Base-by-base conservation (phyloP, 2,888 invertebrate genomes). In the Mesopsocus fuscifrons region DNA sequence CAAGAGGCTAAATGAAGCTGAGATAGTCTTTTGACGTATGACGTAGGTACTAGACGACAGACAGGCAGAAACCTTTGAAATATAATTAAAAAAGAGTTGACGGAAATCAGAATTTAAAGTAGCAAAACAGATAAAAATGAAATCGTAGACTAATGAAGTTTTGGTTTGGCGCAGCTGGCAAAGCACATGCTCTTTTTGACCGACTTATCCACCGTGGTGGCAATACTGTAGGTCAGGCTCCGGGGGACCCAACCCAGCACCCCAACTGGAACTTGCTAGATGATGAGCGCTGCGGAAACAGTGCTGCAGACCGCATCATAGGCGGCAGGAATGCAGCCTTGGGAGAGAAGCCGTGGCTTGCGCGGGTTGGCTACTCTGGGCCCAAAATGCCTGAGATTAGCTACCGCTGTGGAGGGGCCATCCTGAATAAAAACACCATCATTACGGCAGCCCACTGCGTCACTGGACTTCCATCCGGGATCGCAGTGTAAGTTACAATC, bases 331-430 rank as follows among this genome's bases (percentile, higher is more conserved):
- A 66, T 41, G 74, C 76, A 0, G 57, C 60, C 0, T 55, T 74
- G 3, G 74, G 73, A 1, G 68, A 72, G 50, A 74, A 68, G 54
- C 75, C 75, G 2, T 76, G 74, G 74, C 62, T 76, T 17, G 67
- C 60, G 1, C 60, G 71, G 15, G 59, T 76, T 6, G 74, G 71
- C 43, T 73, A 71, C 50, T 3, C 15, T 23, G 21, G 17, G 26
- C 22, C 21, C n/a, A 20, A 3, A 5, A 34, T 23, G 3, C 3
- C 34, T 3, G 55, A 55, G 34, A 53, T 53, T 20, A 40, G 48
- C 2, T 64, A 58, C 49, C 51, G 56, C 44, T 69, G 69, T 52
- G 62, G 62, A 18, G 74, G 69, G 2, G 57, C 66, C 1, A 52
- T 73, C 4, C 68, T 73, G 45, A 69, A 62, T 47, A 57, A 65